Conservation (phyloP, 2,113 vertebrate species). For the human (Homo sapiens) region GRCh38 chr6:123622501-123623000, state of each 20-base stretch:
- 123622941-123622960: neutral
- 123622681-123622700: neutral
- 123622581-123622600: neutral
- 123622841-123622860: neutral
- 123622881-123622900: neutral
- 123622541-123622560: neutral
- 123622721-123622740: neutral
- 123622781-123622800: neutral
- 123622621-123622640: neutral
- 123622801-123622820: neutral
- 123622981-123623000: neutral
- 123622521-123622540: neutral
- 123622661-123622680: neutral
- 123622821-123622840: neutral
- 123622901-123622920: constrained; percentile 15
- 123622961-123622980: neutral
- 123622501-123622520: neutral
- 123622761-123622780: neutral
- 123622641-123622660: neutral
- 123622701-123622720: neutral
- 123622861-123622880: neutral
- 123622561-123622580: neutral
- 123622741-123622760: neutral
- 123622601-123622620: neutral
- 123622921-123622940: neutral